Evolutionary conservation across 1,140 invertebrate species (phyloP).

Genomic region (Drosophila funebris): DNA sequence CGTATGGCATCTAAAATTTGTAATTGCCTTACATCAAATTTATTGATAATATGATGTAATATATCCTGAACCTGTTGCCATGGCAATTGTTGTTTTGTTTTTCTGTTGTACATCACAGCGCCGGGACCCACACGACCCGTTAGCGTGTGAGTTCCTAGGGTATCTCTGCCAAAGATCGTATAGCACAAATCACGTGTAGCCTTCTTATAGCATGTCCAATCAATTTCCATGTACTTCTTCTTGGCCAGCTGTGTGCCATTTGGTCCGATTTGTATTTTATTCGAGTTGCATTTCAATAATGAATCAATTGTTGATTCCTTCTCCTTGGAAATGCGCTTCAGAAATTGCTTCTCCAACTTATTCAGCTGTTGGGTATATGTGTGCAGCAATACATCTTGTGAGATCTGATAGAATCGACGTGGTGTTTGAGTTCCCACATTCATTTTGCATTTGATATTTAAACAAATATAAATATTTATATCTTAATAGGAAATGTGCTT

Average conservation of each 20-base stretch:
- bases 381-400: neutral
- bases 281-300: no score
- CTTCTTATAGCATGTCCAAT: neutral
- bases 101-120: neutral
- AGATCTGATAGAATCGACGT: neutral
- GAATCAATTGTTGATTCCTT: no score
- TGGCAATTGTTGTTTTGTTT: neutral
- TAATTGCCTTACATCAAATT: neutral
- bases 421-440: conserved; percentile 17
- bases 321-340: no score
- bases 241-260: neutral
- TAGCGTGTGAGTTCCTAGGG: conserved; percentile 12
- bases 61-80: conserved; percentile 6
- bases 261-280: conserved; percentile 5
- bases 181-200: conserved; percentile 8
- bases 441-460: neutral
- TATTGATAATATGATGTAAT: neutral
- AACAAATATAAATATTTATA: no score
- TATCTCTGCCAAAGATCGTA: conserved; percentile 3
- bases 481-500: no score
- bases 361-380: neutral
- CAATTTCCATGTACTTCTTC: neutral
- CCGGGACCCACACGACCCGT: neutral
- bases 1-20: neutral
- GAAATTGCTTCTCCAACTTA: neutral